These are phyloP conservation scores for Mongoloraphidia duomilia DNA, from an alignment of 2,888 invertebrate genomes.

Conservation along the genomic window DNA sequence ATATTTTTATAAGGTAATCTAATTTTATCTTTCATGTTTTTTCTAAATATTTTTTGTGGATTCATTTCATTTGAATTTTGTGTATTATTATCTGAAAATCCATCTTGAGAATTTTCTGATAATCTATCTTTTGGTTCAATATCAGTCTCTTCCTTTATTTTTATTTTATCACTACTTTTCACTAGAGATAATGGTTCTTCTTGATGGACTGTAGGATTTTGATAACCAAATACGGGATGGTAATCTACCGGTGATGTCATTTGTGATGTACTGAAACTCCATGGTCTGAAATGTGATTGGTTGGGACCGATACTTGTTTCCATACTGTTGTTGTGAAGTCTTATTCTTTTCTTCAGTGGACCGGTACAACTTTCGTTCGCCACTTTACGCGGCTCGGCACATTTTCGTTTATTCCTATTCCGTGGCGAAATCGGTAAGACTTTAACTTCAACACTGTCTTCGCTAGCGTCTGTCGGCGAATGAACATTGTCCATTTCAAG, in stretches of 20 bases:
- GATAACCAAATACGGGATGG: slow-evolving; percentile 11
- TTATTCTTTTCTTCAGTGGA: slow-evolving; percentile 59
- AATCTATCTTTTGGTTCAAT: slow-evolving; percentile 1
- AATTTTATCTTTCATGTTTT: too few species aligned
- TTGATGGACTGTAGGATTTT: slow-evolving; percentile 24
- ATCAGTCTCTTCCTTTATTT: slow-evolving; percentile 3
- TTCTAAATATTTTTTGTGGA: too few species aligned
- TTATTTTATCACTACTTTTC: slow-evolving; percentile 11
- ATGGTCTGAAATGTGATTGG: slow-evolving; percentile 37
- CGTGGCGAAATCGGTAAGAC: slow-evolving; percentile 40
- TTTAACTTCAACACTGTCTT: slow-evolving; percentile 50
- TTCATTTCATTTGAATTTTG: too few species aligned
- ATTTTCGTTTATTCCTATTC: slow-evolving; percentile 48
- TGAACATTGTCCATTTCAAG: slow-evolving; percentile 33
- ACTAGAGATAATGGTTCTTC: slow-evolving; percentile 51
- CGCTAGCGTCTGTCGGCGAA: slow-evolving; percentile 48
- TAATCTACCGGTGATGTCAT: slow-evolving; percentile 17
- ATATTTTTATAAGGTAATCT: too few species aligned
- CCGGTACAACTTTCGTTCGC: slow-evolving; percentile 32
- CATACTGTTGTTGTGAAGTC: slow-evolving; percentile 31
- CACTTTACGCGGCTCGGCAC: slow-evolving; percentile 49
- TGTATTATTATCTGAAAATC: background rate
- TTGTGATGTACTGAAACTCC: slow-evolving; percentile 34
- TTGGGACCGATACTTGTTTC: slow-evolving; percentile 21
- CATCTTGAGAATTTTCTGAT: slow-evolving; percentile 3